phyloP scores from a whole-genome alignment of 2,113 vertebrate species.

The Rhizomys pruinosus region DNA sequence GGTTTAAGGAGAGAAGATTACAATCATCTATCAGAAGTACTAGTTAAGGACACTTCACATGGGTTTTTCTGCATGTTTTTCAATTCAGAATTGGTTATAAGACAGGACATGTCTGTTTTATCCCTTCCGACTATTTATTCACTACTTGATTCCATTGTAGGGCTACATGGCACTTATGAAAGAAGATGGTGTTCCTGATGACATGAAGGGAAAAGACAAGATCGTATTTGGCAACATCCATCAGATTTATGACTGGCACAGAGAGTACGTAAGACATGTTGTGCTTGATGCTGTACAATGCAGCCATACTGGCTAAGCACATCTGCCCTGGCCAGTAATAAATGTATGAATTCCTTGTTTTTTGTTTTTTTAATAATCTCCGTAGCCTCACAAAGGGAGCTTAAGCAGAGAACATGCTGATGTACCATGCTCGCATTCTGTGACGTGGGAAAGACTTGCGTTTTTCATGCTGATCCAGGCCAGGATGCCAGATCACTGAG shows the following conservation, averaged over 20 bases:
- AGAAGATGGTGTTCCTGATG: constrained; percentile 97
- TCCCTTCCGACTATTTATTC: not conserved
- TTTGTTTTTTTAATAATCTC: not conserved
- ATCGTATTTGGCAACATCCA: constrained; percentile 99
- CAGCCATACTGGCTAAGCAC: accelerated
- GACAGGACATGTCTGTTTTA: accelerated
- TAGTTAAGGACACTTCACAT: not conserved
- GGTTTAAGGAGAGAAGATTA: not conserved
- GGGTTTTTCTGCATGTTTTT: not conserved
- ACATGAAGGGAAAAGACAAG: constrained; percentile 99
- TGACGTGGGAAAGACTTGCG: accelerated
- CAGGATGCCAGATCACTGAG: accelerated
- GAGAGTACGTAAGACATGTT: constrained; percentile 90
- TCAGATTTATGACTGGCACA: constrained; percentile 99
- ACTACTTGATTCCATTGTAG: constrained; percentile 80
- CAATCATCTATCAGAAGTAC: accelerated
- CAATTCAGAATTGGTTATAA: not conserved
- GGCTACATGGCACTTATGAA: constrained; percentile 98
- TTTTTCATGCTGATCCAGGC: not conserved
- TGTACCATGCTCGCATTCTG: accelerated
- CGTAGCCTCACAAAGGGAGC: not conserved
- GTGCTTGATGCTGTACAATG: accelerated
- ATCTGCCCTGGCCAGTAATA: accelerated
- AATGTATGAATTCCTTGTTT: accelerated
- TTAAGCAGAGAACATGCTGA: not conserved